These are phyloP conservation scores for Melieria omissa DNA, from an alignment of 2,888 invertebrate species.

Conservation along the genomic window DNA sequence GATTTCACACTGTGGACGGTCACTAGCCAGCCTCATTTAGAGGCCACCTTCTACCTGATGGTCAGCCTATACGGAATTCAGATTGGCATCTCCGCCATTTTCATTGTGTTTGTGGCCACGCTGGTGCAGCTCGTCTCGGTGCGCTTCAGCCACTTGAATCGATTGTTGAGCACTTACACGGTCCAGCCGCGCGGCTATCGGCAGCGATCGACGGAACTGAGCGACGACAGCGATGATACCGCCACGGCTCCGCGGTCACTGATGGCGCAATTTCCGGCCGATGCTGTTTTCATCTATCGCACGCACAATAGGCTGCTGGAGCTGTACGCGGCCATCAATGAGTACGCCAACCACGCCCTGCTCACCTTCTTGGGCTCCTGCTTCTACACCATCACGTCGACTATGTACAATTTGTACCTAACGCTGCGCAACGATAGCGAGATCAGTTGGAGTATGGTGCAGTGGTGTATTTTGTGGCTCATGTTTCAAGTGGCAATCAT, in stretches of 20 bases:
- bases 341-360: constrained; percentile 55
- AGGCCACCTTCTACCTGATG: too few relatives aligned
- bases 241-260: background rate
- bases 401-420: constrained; percentile 36
- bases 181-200: too few relatives aligned
- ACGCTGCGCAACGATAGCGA: background rate
- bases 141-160: constrained; percentile 55
- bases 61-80: constrained; percentile 40
- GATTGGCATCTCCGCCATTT: constrained; percentile 52
- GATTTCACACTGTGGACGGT: constrained; percentile 44
- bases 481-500: constrained; percentile 52
- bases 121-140: constrained; percentile 51
- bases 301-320: constrained; percentile 55
- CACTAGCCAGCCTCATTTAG: too few relatives aligned
- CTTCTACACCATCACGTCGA: constrained; percentile 48
- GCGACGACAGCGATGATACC: too few relatives aligned
- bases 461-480: constrained; percentile 10
- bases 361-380: constrained; percentile 47
- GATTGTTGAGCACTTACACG: constrained; percentile 43
- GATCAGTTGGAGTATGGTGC: background rate
- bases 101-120: constrained; percentile 54
- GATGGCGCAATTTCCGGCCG: constrained; percentile 37
- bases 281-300: constrained; percentile 52
- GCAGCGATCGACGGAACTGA: too few relatives aligned
- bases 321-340: constrained; percentile 54